These are phyloP conservation scores for Oligia strigilis DNA, from an alignment of 2,888 invertebrate genomes.

Conservation along the genomic window DNA sequence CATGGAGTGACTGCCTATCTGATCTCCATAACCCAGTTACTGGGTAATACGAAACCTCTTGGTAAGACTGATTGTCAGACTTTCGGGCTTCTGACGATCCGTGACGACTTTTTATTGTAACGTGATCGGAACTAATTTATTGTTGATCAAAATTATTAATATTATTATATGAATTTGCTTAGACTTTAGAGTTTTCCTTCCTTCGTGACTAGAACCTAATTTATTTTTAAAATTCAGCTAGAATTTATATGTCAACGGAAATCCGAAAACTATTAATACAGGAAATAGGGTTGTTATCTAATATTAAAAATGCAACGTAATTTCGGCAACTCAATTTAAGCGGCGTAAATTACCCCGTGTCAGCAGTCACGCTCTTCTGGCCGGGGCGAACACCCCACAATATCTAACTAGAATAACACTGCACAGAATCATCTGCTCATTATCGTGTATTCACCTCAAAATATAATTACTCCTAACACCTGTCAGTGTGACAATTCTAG, in stretches of 20 bases:
- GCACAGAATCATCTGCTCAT: neutral
- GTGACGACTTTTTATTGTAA: neutral
- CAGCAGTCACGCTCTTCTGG: neutral
- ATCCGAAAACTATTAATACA: neutral
- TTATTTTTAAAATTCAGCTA: neutral
- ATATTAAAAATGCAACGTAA: neutral
- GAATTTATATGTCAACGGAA: neutral
- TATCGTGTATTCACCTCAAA: slow-evolving; percentile 8
- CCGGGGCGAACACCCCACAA: neutral
- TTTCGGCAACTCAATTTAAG: neutral
- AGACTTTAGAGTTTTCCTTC: neutral
- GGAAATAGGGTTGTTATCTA: too few relatives aligned
- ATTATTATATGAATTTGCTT: slow-evolving; percentile 2
- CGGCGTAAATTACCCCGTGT: neutral
- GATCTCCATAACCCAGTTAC: too few relatives aligned
- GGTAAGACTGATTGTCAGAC: too few relatives aligned
- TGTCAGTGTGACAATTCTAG: too few relatives aligned
- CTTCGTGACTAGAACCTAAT: neutral
- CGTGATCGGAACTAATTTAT: slow-evolving; percentile 9
- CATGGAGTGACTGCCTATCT: too few relatives aligned
- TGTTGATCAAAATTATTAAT: slow-evolving; percentile 6
- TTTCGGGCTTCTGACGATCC: too few relatives aligned
- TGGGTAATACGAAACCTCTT: too few relatives aligned
- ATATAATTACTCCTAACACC: too few relatives aligned
- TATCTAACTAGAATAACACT: neutral